Percentiles rank a stretch among this genome's conserved stretches.
phyloP scores from a whole-genome alignment of 2,797 vertebrate genomes.

The Lutjanus campechanus region DNA sequence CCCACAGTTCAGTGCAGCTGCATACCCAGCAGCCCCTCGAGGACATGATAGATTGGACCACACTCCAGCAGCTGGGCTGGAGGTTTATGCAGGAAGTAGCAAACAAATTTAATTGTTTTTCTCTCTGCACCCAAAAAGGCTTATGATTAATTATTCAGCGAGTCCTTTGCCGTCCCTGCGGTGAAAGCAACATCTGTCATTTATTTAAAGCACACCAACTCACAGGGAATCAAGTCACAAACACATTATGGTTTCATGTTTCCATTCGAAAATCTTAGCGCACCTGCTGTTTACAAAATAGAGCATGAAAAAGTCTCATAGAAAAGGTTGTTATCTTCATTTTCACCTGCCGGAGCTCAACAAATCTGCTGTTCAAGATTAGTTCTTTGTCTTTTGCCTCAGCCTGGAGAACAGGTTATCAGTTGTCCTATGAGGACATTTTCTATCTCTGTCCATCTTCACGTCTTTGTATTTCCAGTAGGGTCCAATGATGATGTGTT shows the following conservation, averaged over 20 bases:
- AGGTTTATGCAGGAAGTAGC: slow-evolving; percentile 66
- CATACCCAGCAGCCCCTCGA: slow-evolving; percentile 54
- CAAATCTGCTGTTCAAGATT: slow-evolving; percentile 20
- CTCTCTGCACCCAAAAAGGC: slow-evolving; percentile 66
- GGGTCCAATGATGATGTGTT: background rate
- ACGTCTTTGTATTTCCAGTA: background rate
- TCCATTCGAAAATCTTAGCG: slow-evolving; percentile 50
- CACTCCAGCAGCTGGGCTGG: slow-evolving; percentile 72
- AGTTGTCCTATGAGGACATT: background rate
- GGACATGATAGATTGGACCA: slow-evolving; percentile 63
- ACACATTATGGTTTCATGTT: slow-evolving; percentile 72
- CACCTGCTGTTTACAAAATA: slow-evolving; percentile 77
- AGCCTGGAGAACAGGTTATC: slow-evolving; percentile 10
- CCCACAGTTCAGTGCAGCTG: slow-evolving; percentile 66
- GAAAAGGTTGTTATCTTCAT: slow-evolving; percentile 41
- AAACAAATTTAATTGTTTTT: slow-evolving; percentile 77
- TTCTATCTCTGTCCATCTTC: background rate
- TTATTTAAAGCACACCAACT: slow-evolving; percentile 72
- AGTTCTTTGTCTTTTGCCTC: slow-evolving; percentile 21
- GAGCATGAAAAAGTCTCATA: slow-evolving; percentile 53
- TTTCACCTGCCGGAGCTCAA: slow-evolving; percentile 29
- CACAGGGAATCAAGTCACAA: slow-evolving; percentile 70
- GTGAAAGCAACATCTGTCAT: slow-evolving; percentile 80
- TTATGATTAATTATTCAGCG: slow-evolving; percentile 82
- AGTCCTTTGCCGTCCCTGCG: slow-evolving; percentile 59